phyloP scores from a whole-genome alignment of 1,140 invertebrate genomes.

The Euura saliciscinereae region DNA sequence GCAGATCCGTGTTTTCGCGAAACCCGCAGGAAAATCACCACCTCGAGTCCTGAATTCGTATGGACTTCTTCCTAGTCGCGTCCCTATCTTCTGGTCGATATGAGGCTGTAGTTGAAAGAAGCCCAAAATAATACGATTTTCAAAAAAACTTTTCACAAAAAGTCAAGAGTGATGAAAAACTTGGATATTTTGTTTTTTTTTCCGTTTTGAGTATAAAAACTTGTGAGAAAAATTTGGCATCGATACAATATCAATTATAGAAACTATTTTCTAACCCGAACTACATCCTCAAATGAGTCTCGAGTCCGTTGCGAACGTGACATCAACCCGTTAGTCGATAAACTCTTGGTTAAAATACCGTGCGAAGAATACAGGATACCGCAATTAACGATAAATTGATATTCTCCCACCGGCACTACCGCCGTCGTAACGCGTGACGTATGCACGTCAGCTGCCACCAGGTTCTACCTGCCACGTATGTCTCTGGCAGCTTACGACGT shows the following conservation, averaged over 20 bases:
- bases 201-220: too few relatives aligned
- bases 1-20: neutral
- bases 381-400: conserved; percentile 2
- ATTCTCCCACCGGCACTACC: neutral
- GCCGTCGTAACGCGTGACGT: neutral
- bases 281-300: too few relatives aligned
- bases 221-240: too few relatives aligned
- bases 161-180: too few relatives aligned
- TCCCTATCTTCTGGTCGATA: neutral
- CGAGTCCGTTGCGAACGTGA: neutral
- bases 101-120: too few relatives aligned
- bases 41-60: conserved; percentile 23
- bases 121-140: too few relatives aligned
- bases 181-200: too few relatives aligned
- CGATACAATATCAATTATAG: too few relatives aligned
- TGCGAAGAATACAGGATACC: neutral
- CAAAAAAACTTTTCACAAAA: too few relatives aligned
- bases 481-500: neutral
- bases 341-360: neutral
- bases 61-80: conserved; percentile 15
- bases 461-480: neutral
- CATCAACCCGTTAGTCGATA: neutral
- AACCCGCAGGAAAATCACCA: neutral
- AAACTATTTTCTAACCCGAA: too few relatives aligned
- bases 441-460: too few relatives aligned